Percentiles rank a stretch among this genome's conserved stretches.
phyloP scores from a whole-genome alignment of 2,888 invertebrate genomes.

The Drosophila vallismaia region DNA sequence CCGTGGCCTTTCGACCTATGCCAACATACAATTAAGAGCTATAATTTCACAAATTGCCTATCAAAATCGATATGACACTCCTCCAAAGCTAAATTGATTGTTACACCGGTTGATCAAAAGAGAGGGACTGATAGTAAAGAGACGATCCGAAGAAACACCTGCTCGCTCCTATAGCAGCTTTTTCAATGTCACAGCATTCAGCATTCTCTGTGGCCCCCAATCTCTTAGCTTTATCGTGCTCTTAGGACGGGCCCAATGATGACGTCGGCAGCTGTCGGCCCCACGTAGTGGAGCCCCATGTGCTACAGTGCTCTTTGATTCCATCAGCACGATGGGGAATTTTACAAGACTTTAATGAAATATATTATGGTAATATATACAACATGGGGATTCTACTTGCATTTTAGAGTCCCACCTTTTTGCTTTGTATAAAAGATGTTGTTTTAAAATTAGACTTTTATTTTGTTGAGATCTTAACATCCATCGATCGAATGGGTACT shows the following conservation, averaged over 20 bases:
- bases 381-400: background rate
- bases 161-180: background rate
- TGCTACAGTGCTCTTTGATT: constrained; percentile 10
- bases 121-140: background rate
- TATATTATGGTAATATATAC: background rate
- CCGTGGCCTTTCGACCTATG: constrained; percentile 57
- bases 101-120: constrained; percentile 12
- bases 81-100: constrained; percentile 32
- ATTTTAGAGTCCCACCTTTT: background rate
- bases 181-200: constrained; percentile 36
- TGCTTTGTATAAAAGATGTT: background rate
- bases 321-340: background rate
- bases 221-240: constrained; percentile 8
- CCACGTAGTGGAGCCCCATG: constrained; percentile 4
- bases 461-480: background rate
- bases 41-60: constrained; percentile 32
- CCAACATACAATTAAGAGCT: constrained; percentile 46
- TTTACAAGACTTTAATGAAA: background rate
- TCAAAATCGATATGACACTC: constrained; percentile 33
- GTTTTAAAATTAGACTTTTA: background rate
- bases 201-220: background rate
- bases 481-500: background rate
- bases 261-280: constrained; percentile 9
- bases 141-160: constrained; percentile 6
- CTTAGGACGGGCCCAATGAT: constrained; percentile 2